Evolutionary conservation across 1,140 invertebrate species (phyloP).

Genomic region (Eciton burchellii): DNA sequence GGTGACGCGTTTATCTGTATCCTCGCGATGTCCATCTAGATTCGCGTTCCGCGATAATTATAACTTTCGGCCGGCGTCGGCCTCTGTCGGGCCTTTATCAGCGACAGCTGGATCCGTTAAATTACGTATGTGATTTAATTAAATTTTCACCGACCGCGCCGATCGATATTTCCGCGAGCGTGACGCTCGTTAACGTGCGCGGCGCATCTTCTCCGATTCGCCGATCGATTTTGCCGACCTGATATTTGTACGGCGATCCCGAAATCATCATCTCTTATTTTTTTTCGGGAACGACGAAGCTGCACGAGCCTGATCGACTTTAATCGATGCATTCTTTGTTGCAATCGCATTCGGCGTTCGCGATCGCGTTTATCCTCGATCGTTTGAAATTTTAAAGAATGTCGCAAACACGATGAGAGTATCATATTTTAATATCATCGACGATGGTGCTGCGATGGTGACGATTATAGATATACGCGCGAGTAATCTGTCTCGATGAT

Average conservation of each 20-base stretch:
- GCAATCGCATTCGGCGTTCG: constrained; percentile 5
- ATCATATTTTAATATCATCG: too few species aligned
- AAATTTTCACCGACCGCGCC: constrained; percentile 43
- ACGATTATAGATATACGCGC: neutral
- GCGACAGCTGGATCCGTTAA: constrained; percentile 61
- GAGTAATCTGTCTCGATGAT: neutral
- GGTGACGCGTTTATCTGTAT: constrained; percentile 37
- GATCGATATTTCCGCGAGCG: constrained; percentile 42
- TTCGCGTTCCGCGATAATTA: constrained; percentile 59
- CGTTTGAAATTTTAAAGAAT: constrained; percentile 5
- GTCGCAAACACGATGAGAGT: neutral
- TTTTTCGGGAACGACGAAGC: constrained; percentile 47
- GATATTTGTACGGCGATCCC: constrained; percentile 15
- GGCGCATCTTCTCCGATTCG: neutral
- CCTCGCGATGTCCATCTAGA: constrained; percentile 49
- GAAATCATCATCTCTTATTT: constrained; percentile 25
- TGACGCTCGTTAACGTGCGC: constrained; percentile 18
- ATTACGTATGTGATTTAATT: constrained; percentile 62
- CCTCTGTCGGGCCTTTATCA: constrained; percentile 51
- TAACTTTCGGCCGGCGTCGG: constrained; percentile 47
- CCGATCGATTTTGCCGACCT: constrained; percentile 25
- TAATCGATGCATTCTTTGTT: constrained; percentile 33
- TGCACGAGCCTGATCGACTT: constrained; percentile 21
- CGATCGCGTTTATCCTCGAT: neutral
- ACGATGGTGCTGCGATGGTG: too few species aligned